Conservation (phyloP, 2,797 vertebrate species). For the Eupleurogrammus muticus region DNA sequence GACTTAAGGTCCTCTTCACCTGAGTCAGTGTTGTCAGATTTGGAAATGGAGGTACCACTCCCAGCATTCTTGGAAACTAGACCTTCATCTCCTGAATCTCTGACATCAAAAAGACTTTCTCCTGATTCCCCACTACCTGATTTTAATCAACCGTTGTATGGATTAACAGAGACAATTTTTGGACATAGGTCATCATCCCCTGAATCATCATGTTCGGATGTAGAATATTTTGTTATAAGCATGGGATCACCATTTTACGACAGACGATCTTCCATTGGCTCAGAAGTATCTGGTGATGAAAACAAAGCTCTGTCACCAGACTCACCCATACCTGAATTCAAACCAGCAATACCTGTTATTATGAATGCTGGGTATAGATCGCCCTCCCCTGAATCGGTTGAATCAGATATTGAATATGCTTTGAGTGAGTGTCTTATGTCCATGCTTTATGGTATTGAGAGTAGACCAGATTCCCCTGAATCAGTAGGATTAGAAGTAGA, state of each 20-base stretch:
- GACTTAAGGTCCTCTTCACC: constrained; percentile 52
- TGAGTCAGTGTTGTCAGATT: constrained; percentile 64
- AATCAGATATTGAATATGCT: constrained; percentile 64
- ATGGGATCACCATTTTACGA: constrained; percentile 29
- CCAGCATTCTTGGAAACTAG: constrained; percentile 38
- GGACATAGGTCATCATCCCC: constrained; percentile 65
- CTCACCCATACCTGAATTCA: constrained; percentile 64
- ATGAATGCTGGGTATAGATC: constrained; percentile 61
- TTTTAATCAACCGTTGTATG: constrained; percentile 27
- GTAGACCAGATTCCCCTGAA: constrained; percentile 53
- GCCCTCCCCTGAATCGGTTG: constrained; percentile 61
- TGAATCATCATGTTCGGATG: constrained; percentile 71
- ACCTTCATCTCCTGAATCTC: constrained; percentile 59
- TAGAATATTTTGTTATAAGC: constrained; percentile 61
- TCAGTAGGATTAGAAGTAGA: constrained; percentile 40
- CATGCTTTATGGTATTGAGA: constrained; percentile 18
- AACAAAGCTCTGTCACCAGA: constrained; percentile 60
- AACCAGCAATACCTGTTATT: constrained; percentile 20
- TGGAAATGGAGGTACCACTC: constrained; percentile 23
- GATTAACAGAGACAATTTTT: constrained; percentile 28
- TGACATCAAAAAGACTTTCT: constrained; percentile 30
- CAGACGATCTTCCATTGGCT: constrained; percentile 60
- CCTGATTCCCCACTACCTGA: constrained; percentile 65
- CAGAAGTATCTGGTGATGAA: constrained; percentile 54
- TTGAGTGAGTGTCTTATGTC: constrained; percentile 53